These are phyloP conservation scores for Physocephala rufipes DNA, from an alignment of 2,888 invertebrate species.

Conservation along the genomic window DNA sequence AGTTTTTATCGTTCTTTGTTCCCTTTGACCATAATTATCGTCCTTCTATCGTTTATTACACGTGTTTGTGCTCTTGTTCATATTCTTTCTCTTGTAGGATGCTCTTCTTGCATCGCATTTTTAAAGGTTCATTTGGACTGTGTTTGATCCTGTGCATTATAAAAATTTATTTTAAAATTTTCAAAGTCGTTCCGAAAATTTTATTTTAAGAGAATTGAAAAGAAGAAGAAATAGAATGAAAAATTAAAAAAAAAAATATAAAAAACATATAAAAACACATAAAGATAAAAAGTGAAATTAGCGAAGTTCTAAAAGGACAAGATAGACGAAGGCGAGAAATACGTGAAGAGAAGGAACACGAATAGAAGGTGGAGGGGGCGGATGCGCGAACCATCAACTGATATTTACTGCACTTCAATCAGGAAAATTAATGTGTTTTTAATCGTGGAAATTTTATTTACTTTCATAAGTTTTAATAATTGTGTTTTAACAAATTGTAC, in stretches of 20 bases:
- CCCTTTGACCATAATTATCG: neutral
- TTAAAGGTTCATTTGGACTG: conserved; percentile 61
- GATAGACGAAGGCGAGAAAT: neutral
- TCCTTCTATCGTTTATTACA: conserved; percentile 31
- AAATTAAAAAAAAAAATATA: no score
- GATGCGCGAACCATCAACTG: neutral
- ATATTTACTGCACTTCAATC: conserved; percentile 22
- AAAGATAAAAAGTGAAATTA: neutral
- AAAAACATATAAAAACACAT: no score
- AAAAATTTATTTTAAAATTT: conserved; percentile 58
- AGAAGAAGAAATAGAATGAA: neutral
- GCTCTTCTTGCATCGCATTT: conserved; percentile 58
- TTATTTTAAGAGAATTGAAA: conserved; percentile 43
- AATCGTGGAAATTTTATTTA: conserved; percentile 26
- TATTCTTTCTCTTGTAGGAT: conserved; percentile 50
- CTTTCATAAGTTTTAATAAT: conserved; percentile 3
- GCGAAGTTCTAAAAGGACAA: no score
- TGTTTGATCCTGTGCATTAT: conserved; percentile 61
- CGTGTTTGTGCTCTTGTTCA: conserved; percentile 18
- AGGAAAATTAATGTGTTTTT: conserved; percentile 35
- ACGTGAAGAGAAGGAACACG: neutral
- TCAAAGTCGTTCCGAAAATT: conserved; percentile 58
- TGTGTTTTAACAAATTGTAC: neutral
- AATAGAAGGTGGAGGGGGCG: neutral
- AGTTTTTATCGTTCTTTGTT: conserved; percentile 40